These are phyloP conservation scores for Phytoseiulus persimilis DNA, from an alignment of 2,888 invertebrate species.

Conservation along the genomic window DNA sequence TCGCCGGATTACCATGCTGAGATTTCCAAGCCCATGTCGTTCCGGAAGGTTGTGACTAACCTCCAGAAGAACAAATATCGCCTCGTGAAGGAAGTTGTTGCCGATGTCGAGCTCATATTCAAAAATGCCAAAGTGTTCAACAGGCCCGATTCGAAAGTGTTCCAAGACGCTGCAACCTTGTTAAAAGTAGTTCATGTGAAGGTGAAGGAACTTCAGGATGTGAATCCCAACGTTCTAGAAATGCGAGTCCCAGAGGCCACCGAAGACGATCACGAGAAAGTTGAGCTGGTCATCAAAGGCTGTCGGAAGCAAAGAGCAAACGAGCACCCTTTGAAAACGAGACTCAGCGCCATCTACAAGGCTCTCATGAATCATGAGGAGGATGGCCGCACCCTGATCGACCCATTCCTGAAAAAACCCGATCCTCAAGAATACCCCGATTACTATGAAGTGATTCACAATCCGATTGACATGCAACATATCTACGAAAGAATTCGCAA, in stretches of 20 bases:
- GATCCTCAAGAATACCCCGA: conserved; percentile 88
- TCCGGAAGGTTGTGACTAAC: conserved; percentile 68
- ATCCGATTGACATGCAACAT: conserved; percentile 87
- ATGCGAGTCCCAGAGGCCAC: conserved; percentile 41
- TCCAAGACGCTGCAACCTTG: conserved; percentile 69
- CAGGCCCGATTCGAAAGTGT: conserved; percentile 67
- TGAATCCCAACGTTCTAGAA: conserved; percentile 54
- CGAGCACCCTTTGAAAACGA: conserved; percentile 66
- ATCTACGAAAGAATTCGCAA: conserved; percentile 49
- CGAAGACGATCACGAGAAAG: conserved; percentile 35
- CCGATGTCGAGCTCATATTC: conserved; percentile 90
- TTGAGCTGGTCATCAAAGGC: conserved; percentile 33
- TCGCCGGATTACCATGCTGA: conserved; percentile 94
- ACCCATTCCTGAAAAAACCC: conserved; percentile 91
- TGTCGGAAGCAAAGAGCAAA: conserved; percentile 40
- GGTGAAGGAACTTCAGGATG: conserved; percentile 59
- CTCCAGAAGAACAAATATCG: conserved; percentile 47
- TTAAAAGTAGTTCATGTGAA: conserved; percentile 74
- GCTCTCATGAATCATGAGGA: conserved; percentile 57
- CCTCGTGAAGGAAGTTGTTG: conserved; percentile 62
- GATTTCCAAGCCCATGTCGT: conserved; percentile 87
- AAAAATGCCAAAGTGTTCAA: conserved; percentile 91
- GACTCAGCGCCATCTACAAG: conserved; percentile 69
- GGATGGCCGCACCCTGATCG: conserved; percentile 74
- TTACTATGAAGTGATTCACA: conserved; percentile 85